Percentiles rank a stretch among this genome's conserved stretches.
These are phyloP conservation scores for Andrena cerasifolii DNA, from an alignment of 1,140 invertebrate genomes.

Conservation along the genomic window DNA sequence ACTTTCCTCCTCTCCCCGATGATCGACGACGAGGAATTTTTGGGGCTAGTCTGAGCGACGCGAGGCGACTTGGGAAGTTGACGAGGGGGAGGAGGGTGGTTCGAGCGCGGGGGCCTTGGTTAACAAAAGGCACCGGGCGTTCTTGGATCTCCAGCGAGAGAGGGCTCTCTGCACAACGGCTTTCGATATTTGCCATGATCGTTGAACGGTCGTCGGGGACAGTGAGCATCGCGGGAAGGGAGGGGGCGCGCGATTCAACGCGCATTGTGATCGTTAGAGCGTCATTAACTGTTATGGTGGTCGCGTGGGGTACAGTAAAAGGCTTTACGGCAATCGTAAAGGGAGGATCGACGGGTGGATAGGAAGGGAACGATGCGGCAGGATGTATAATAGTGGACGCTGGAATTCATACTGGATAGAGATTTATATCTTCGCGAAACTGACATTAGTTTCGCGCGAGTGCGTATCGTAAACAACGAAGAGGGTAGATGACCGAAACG, in stretches of 20 bases:
- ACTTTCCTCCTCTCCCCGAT: conserved; percentile 49
- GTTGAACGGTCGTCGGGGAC: background rate
- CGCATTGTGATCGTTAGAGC: conserved; percentile 6
- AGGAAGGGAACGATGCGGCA: background rate
- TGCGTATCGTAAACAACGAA: background rate
- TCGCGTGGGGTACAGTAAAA: background rate
- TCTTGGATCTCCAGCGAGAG: background rate
- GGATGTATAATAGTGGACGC: background rate
- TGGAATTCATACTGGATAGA: background rate
- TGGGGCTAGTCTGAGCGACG: conserved; percentile 39
- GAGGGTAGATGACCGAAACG: background rate
- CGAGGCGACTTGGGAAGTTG: background rate
- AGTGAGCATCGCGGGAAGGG: background rate
- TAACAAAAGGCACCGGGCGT: conserved; percentile 46
- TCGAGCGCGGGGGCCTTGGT: no score
- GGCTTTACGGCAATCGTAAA: conserved; percentile 31
- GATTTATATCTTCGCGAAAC: conserved; percentile 19
- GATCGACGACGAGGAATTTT: conserved; percentile 61
- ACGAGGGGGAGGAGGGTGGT: conserved; percentile 9
- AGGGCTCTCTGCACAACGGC: background rate
- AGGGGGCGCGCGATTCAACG: conserved; percentile 1
- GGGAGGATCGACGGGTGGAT: background rate
- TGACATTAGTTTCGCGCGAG: background rate
- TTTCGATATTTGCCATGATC: conserved; percentile 44
- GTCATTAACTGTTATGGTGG: conserved; percentile 5